Percentiles rank a stretch among this genome's conserved stretches.
These are phyloP conservation scores for Pluvianellus socialis DNA, from an alignment of 2,113 vertebrate species.

Conservation along the genomic window DNA sequence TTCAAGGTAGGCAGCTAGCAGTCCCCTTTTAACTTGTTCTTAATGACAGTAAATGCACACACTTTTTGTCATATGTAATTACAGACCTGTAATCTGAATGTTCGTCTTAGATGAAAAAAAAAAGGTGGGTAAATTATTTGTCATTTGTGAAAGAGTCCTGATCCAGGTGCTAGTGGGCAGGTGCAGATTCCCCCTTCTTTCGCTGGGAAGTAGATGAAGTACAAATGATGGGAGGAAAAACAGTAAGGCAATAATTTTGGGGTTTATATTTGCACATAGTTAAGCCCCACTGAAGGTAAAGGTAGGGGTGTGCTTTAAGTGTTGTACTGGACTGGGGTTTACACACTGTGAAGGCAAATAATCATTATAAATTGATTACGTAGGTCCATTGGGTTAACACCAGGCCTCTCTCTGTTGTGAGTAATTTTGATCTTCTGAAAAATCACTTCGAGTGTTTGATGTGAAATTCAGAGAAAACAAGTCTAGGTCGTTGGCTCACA, in stretches of 20 bases:
- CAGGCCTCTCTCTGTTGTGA: background rate
- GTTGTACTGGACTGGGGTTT: background rate
- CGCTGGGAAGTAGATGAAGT: background rate
- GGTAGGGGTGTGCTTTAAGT: background rate
- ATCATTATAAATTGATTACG: background rate
- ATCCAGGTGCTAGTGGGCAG: background rate
- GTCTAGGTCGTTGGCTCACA: background rate
- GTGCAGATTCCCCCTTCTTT: background rate
- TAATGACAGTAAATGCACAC: background rate
- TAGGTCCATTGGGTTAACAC: rapidly evolving
- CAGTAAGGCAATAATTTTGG: background rate
- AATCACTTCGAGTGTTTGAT: background rate
- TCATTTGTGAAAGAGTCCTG: background rate
- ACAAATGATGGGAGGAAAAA: background rate
- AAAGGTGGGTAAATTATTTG: background rate
- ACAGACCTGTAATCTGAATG: background rate
- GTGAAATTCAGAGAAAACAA: background rate
- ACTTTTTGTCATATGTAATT: background rate
- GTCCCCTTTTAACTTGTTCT: background rate
- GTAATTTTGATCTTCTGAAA: background rate
- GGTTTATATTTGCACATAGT: background rate
- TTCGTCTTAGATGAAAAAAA: background rate
- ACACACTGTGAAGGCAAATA: background rate
- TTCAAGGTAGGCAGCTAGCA: background rate
- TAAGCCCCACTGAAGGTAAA: background rate